phyloP scores from a whole-genome alignment of 2,797 vertebrate genomes.

The Gorsachius magnificus region DNA sequence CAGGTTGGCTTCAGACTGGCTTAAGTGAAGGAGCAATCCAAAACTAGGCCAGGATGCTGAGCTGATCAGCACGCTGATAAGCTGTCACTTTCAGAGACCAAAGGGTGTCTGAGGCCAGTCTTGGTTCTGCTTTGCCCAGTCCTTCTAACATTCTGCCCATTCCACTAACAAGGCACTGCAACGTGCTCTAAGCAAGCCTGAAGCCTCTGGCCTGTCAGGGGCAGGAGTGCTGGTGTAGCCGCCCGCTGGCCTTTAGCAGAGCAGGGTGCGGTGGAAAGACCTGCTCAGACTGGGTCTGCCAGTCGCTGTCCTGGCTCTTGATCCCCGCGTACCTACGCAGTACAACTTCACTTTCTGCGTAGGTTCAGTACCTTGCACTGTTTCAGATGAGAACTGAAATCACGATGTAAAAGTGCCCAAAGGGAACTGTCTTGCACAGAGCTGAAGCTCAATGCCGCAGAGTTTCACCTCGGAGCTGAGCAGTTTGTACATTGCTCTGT shows the following conservation, averaged over 20 bases:
- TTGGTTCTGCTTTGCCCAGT: not conserved
- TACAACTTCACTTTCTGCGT: not conserved
- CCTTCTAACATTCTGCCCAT: not conserved
- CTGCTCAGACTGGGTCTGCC: not conserved
- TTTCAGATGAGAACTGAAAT: not conserved
- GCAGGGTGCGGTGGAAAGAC: not conserved
- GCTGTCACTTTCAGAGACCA: not conserved
- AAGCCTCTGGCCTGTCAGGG: not conserved
- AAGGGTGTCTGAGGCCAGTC: not conserved
- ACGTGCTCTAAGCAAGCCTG: not conserved
- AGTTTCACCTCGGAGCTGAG: not conserved
- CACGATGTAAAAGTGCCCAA: not conserved
- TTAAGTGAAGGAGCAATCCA: not conserved
- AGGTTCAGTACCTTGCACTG: not conserved
- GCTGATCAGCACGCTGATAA: not conserved
- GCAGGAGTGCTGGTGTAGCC: not conserved
- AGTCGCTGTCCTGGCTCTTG: not conserved
- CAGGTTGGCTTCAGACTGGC: not conserved
- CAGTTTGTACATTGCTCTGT: not conserved
- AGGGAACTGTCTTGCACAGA: not conserved
- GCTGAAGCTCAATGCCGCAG: not conserved
- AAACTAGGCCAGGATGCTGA: not conserved
- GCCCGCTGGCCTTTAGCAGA: not conserved
- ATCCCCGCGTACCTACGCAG: accelerated
- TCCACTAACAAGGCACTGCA: not conserved